Evolutionary conservation across 2,888 invertebrate genomes (phyloP).

Genomic region (Oeneis ivallda): DNA sequence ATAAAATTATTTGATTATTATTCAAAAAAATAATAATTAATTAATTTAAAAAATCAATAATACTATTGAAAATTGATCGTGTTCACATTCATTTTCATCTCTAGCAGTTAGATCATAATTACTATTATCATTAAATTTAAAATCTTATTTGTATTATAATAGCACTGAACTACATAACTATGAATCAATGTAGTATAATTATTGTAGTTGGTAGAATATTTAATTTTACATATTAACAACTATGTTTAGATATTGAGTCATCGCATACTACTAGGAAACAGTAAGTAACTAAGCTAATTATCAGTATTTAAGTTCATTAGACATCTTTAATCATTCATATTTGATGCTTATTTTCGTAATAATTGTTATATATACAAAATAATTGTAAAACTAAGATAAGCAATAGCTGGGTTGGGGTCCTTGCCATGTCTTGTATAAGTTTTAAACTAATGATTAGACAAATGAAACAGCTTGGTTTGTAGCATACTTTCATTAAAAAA

Average conservation of each 20-base stretch:
- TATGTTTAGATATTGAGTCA: too few relatives aligned
- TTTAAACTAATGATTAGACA: not conserved
- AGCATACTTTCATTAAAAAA: slow-evolving; percentile 22
- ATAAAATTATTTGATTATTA: too few relatives aligned
- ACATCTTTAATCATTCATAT: slow-evolving; percentile 54
- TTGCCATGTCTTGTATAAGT: slow-evolving; percentile 41
- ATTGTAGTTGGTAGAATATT: not conserved
- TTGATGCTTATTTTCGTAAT: slow-evolving; percentile 45
- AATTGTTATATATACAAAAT: slow-evolving; percentile 31
- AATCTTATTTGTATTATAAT: not conserved
- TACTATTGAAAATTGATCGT: not conserved
- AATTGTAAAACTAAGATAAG: slow-evolving; percentile 36
- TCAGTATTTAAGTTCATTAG: not conserved
- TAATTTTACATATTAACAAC: not conserved
- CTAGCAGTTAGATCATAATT: not conserved
- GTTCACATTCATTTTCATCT: not conserved
- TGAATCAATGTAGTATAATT: too few relatives aligned
- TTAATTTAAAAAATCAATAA: not conserved
- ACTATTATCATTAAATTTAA: not conserved
- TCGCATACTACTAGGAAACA: too few relatives aligned
- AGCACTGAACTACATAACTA: not conserved
- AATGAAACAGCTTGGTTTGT: slow-evolving; percentile 16
- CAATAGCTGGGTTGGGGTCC: slow-evolving; percentile 77
- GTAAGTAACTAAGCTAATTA: not conserved
- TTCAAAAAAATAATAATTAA: too few relatives aligned